Conservation (phyloP, 2,888 invertebrate genomes). For the Cancer borealis region DNA sequence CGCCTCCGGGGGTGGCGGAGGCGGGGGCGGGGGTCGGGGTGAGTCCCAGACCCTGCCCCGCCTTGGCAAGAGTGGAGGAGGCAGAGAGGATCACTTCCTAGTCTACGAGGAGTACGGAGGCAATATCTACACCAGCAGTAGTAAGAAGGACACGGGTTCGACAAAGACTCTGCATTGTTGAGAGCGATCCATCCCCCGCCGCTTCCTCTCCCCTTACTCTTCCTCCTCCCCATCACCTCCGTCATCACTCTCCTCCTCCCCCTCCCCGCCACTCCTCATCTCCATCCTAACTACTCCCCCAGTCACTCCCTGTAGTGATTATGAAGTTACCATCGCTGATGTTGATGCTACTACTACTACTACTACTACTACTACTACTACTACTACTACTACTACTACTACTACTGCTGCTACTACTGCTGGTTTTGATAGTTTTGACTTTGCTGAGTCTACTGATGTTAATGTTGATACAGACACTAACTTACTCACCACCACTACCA, state of each 20-base stretch:
- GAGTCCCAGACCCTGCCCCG: conserved; percentile 75
- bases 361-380: conserved; percentile 29
- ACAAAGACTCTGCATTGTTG: conserved; percentile 77
- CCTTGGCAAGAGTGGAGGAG: conserved; percentile 68
- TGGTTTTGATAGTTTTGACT: not conserved
- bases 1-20: conserved; percentile 78
- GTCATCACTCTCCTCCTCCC: not conserved
- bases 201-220: conserved; percentile 57
- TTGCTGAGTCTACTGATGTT: not conserved
- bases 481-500: not conserved
- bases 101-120: conserved; percentile 75
- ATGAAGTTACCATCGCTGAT: not conserved
- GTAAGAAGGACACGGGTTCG: conserved; percentile 75
- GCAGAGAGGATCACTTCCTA: conserved; percentile 75
- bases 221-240: conserved; percentile 33
- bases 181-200: conserved; percentile 53
- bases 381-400: not conserved
- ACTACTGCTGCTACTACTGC: not conserved
- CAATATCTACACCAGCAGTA: conserved; percentile 77
- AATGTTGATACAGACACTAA: not conserved
- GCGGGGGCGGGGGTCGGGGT: conserved; percentile 68
- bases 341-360: not conserved
- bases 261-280: conserved; percentile 11
- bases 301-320: not conserved
- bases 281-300: not conserved